Conservation (phyloP, 2,888 invertebrate genomes). For the Chymomyza amoena region DNA sequence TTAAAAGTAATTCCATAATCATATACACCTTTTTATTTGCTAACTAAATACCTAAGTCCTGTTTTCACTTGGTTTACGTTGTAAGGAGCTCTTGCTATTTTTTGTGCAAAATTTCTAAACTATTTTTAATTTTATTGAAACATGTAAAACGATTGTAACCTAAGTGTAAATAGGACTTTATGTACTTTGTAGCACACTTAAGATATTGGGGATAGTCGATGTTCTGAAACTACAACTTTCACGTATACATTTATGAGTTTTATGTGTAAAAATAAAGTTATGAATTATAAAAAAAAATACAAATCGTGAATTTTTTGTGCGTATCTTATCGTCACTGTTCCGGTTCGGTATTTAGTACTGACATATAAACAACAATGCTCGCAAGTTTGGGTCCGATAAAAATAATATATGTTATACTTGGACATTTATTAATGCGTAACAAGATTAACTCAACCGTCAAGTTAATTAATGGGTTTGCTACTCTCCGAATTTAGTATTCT, state of each 20-base stretch:
- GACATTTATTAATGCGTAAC: too few relatives aligned
- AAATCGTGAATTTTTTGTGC: background rate
- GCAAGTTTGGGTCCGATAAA: too few relatives aligned
- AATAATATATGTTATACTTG: background rate
- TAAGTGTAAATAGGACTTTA: background rate
- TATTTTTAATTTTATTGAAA: background rate
- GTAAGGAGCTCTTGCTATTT: background rate
- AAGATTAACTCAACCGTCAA: too few relatives aligned
- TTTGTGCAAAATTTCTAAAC: conserved; percentile 4
- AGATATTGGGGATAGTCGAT: background rate
- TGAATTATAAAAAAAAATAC: conserved; percentile 8
- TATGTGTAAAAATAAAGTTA: conserved; percentile 12
- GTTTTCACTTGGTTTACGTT: background rate
- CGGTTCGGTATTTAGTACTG: background rate
- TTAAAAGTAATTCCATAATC: conserved; percentile 65
- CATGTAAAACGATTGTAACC: background rate
- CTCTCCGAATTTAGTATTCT: too few relatives aligned
- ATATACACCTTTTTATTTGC: conserved; percentile 49
- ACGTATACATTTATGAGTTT: conserved; percentile 4
- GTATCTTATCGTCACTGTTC: background rate
- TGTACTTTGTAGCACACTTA: background rate
- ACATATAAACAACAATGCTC: too few relatives aligned
- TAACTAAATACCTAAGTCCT: conserved; percentile 1
- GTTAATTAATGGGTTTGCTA: too few relatives aligned
- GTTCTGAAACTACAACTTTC: background rate